Conservation (phyloP, 1,140 invertebrate genomes). For the Bombus superbus region DNA sequence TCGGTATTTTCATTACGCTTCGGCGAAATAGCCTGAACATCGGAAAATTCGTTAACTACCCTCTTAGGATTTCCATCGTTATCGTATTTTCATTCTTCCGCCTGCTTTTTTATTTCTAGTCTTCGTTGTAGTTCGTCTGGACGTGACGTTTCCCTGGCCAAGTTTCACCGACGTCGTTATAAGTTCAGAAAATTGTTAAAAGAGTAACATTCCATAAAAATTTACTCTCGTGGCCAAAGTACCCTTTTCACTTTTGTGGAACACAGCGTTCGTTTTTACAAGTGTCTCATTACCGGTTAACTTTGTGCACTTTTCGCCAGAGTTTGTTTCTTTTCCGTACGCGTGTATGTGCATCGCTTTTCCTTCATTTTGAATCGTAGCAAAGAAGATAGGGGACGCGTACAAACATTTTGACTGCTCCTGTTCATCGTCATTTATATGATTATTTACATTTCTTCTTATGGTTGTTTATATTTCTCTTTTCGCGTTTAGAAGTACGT, state of each 20-base stretch:
- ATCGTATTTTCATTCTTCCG: neutral
- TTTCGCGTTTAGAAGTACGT: neutral
- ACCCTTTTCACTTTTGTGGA: neutral
- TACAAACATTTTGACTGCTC: neutral
- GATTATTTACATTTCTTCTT: neutral
- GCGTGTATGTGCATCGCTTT: neutral
- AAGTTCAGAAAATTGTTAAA: conserved; percentile 17
- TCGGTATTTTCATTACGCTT: neutral
- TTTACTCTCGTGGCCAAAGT: neutral
- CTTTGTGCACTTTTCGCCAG: conserved; percentile 1
- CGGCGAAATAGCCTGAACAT: neutral
- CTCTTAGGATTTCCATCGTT: neutral
- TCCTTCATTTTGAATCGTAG: neutral
- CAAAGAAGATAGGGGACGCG: neutral
- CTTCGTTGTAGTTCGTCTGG: neutral
- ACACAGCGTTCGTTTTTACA: neutral
- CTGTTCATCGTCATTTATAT: neutral
- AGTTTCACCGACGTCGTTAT: neutral
- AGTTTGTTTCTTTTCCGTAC: neutral
- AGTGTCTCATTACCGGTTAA: conserved; percentile 33
- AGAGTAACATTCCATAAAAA: neutral
- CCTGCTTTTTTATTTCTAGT: neutral
- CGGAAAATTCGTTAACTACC: neutral
- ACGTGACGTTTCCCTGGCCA: no score
- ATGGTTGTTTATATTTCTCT: neutral